These are phyloP conservation scores for Cyprinodon variegatus DNA, from an alignment of 2,113 vertebrate species.

Conservation along the genomic window DNA sequence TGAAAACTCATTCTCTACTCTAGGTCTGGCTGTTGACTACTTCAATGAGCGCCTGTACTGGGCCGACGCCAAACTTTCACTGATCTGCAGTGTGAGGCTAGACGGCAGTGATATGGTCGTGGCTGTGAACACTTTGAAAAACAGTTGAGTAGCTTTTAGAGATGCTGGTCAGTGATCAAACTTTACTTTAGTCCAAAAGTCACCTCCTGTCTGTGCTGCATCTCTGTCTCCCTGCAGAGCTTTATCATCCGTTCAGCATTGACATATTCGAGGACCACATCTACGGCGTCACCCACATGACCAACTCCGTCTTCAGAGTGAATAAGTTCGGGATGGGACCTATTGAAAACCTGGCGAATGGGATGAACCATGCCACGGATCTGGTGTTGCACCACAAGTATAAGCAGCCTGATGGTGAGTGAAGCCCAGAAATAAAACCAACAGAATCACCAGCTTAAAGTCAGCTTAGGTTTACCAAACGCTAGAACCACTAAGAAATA, in stretches of 20 bases:
- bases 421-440: background rate
- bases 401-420: conserved; percentile 94
- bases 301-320: conserved; percentile 95
- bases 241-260: conserved; percentile 95
- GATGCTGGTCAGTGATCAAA: background rate
- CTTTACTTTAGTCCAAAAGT: background rate
- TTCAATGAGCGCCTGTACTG: conserved; percentile 97
- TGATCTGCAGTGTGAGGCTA: conserved; percentile 92
- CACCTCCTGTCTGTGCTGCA: background rate
- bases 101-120: conserved; percentile 90
- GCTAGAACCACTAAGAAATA: background rate
- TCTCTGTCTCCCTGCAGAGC: conserved; percentile 67
- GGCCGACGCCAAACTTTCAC: conserved; percentile 93
- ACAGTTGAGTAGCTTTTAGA: conserved; percentile 79
- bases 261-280: conserved; percentile 98
- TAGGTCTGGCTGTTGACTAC: conserved; percentile 94
- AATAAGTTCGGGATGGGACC: conserved; percentile 93
- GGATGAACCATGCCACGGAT: conserved; percentile 94
- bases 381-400: conserved; percentile 93
- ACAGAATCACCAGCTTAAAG: background rate
- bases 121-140: conserved; percentile 85
- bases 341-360: conserved; percentile 88
- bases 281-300: conserved; percentile 94
- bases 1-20: background rate
- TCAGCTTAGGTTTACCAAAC: background rate